Conservation (phyloP, 2,113 vertebrate genomes). For the Corvus hawaiiensis region DNA sequence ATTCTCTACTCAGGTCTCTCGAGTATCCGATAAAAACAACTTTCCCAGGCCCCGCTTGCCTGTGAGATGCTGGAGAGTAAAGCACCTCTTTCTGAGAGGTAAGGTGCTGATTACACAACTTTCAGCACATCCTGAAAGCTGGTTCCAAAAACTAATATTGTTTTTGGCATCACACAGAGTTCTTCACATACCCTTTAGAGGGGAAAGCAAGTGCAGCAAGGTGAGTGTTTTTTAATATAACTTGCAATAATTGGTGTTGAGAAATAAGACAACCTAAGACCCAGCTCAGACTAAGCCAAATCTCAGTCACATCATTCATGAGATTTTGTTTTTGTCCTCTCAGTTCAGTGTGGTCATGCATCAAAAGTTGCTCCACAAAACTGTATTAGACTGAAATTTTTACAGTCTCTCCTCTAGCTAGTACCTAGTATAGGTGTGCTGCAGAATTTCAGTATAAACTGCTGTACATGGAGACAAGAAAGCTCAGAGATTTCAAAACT, state of each 20-base stretch:
- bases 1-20: not conserved
- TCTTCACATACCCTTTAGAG: slow-evolving; percentile 23
- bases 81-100: slow-evolving; percentile 27
- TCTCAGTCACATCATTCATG: not conserved
- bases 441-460: not conserved
- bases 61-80: not conserved
- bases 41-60: slow-evolving; percentile 22
- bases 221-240: not conserved
- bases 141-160: slow-evolving; percentile 58
- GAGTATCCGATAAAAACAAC: not conserved
- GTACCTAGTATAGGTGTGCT: not conserved
- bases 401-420: not conserved
- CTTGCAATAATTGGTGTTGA: not conserved
- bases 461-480: not conserved
- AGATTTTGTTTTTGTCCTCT: not conserved
- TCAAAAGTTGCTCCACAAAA: not conserved
- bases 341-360: not conserved
- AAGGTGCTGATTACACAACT: slow-evolving; percentile 39
- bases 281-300: not conserved
- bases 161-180: slow-evolving; percentile 5
- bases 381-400: not conserved
- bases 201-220: slow-evolving; percentile 9
- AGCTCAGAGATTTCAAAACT: not conserved
- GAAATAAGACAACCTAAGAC: not conserved
- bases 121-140: slow-evolving; percentile 57